Evolutionary conservation across 1,140 invertebrate genomes (phyloP).

Genomic region (Arion vulgaris): DNA sequence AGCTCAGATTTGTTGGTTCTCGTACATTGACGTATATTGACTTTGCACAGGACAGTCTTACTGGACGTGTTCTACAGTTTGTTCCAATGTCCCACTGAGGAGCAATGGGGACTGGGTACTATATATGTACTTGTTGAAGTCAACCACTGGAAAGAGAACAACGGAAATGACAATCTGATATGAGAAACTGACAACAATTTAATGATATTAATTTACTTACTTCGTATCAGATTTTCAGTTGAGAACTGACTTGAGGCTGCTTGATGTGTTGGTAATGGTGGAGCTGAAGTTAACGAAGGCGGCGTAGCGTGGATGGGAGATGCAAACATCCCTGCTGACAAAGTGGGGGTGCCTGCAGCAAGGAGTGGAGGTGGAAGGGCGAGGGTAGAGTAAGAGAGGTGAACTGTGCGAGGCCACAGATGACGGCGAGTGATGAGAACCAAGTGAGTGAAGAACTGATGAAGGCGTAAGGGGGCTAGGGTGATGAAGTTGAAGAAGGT

Average conservation of each 20-base stretch:
- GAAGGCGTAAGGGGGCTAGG: conserved; percentile 39
- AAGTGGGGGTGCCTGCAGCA: conserved; percentile 73
- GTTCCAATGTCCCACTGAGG: no score
- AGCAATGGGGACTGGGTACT: no score
- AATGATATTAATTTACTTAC: no score
- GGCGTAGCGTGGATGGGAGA: conserved; percentile 67
- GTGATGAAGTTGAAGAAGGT: conserved; percentile 45
- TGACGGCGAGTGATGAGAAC: conserved; percentile 36
- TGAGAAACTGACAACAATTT: no score
- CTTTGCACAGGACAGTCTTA: no score
- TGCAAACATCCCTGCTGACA: conserved; percentile 68
- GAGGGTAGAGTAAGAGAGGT: conserved; percentile 61
- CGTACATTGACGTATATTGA: no score
- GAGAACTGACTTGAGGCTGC: conserved; percentile 44
- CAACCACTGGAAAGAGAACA: no score
- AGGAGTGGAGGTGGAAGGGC: conserved; percentile 77
- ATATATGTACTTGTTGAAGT: no score
- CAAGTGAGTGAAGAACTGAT: conserved; percentile 17
- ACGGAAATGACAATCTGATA: no score
- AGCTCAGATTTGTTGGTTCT: no score
- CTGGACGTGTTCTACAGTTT: no score
- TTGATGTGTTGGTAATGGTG: conserved; percentile 72
- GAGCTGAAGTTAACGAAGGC: conserved; percentile 69
- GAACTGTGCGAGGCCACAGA: conserved; percentile 66
- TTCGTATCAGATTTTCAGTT: conserved; percentile 50